A percentile compares a stretch with the other conserved stretches of the same genome.
Conservation (phyloP, 2,797 vertebrate species). For the Eurystomus glaucurus region DNA sequence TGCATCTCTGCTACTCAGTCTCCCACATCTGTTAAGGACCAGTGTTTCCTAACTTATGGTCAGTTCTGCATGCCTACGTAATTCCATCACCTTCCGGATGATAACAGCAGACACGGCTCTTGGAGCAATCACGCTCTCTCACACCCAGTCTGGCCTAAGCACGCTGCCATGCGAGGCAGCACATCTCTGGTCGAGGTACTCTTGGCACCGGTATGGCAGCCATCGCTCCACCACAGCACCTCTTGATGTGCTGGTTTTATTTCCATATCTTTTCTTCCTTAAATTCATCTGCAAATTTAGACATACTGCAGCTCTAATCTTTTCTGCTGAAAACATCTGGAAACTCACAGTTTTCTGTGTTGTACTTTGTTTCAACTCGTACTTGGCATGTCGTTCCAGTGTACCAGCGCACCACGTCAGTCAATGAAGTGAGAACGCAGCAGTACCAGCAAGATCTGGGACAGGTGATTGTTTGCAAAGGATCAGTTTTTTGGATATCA, state of each 20-base stretch:
- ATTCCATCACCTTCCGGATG: conserved; percentile 36
- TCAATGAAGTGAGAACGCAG: background rate
- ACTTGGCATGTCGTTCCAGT: background rate
- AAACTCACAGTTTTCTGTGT: background rate
- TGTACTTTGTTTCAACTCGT: background rate
- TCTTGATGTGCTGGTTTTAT: background rate
- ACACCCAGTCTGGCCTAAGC: background rate
- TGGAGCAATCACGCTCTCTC: background rate
- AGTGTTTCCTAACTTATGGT: conserved; percentile 52
- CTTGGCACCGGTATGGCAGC: background rate
- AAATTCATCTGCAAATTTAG: background rate
- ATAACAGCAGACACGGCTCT: background rate
- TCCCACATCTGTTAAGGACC: conserved; percentile 27
- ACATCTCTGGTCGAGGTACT: background rate
- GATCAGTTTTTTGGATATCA: background rate
- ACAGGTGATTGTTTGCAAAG: background rate
- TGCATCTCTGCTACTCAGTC: background rate
- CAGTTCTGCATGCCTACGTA: conserved; percentile 9
- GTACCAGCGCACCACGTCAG: fast-evolving
- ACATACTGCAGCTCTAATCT: background rate
- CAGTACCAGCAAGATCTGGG: background rate
- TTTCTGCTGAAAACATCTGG: background rate
- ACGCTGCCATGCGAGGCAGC: background rate
- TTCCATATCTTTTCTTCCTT: background rate
- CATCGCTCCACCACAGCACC: background rate